Evolutionary conservation across 2,797 vertebrate genomes (phyloP), one percentile per base, ranked within the genome.

Genomic region (Fundulus diaphanus): DNA sequence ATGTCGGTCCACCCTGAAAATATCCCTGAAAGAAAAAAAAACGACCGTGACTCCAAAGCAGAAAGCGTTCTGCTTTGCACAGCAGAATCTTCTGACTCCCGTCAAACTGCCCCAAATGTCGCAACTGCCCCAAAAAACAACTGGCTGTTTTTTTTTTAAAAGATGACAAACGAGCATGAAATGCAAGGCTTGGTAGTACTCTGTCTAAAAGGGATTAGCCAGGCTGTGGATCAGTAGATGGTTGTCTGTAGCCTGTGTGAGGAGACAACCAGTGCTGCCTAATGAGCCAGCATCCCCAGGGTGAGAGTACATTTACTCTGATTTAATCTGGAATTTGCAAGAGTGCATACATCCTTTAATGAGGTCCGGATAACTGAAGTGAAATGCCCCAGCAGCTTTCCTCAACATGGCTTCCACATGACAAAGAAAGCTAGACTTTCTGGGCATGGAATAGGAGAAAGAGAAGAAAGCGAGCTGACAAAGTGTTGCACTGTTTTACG

Each of bases 241-340:
- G 46, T n/a, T 80, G 71, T 42, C 56, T 20, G 9, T 57, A 57
- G 51, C 68, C 72, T 24, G 37, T 24, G 56, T 73, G 31, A 82
- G 42, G 56, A 82, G 44, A 73, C 44, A 73, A 81, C 78, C 59
- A 59, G 35, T 46, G 37, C 57, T 9, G 70, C 68, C 52, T 85
- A 87, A 85, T 85, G 79, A 90, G 81, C 57, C 48, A 31, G 16
- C 15, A 6, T 71, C 87, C 74, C 77, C 46, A 1, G 46, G 57
- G 72, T 61, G 73, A 73, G 33, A 7, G 54, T 27, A 37, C 66
- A 63, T 67, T 78, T 63, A 67, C 69, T 79, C 37, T 44, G 68
- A 77, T 78, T 66, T 61, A 66, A 31, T 82, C 51, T 74, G 70
- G 57, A 80, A 68, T 71, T 76, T 33, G 22, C 20, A 27, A 33